Base-by-base conservation (phyloP, 2,113 vertebrate species). In the Pterocles gutturalis region DNA sequence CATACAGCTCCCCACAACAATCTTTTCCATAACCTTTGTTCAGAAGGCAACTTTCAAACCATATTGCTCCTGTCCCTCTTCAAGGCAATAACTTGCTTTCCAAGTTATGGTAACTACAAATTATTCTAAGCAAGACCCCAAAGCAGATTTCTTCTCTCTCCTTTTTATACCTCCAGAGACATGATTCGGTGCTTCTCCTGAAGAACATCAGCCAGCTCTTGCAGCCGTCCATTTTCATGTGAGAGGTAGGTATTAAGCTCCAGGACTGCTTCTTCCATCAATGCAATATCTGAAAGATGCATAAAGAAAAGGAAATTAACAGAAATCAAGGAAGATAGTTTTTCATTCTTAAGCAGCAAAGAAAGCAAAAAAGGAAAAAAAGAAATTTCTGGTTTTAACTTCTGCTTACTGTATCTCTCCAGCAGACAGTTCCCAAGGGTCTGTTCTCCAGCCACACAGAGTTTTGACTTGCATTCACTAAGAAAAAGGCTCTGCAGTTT, bases 181-280 rank as follows among this genome's bases (percentile, higher is more conserved):
- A 99, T 99, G 92, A 99, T 98, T 87, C 96, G 97, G 91, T 99
- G 98, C 91, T 99, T 99, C 91, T 99, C 99, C 96, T 99, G 99
- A 62, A 99, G 99, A 79, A 99, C 96, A 85, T 99, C 99, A 10
- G 98, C 98, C 94, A 99, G 82, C 92, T 99, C 99, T 67, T 99
- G 99, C 5, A 99, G 97, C 15, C 98, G 97, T 38, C 99, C 98
- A 26, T 99, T 99, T 93, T 99, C 99, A 61, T 96, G 98, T 5
- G 96, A 97, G 17, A 99, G 97, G 45, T 99, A 98, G 46, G 98
- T 96, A 95, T 99, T 99, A 62, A 99, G 98, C 82, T 99, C 99
- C 46, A 98, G 96, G 34, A 99, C 98, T 10, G 97, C 98, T 75
- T 98, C 98, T 93, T 99, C 99, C 89, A 99, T 94, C 83, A 96